Conservation (phyloP, 2,888 invertebrate genomes). For the Acrobeloides nanus region DNA sequence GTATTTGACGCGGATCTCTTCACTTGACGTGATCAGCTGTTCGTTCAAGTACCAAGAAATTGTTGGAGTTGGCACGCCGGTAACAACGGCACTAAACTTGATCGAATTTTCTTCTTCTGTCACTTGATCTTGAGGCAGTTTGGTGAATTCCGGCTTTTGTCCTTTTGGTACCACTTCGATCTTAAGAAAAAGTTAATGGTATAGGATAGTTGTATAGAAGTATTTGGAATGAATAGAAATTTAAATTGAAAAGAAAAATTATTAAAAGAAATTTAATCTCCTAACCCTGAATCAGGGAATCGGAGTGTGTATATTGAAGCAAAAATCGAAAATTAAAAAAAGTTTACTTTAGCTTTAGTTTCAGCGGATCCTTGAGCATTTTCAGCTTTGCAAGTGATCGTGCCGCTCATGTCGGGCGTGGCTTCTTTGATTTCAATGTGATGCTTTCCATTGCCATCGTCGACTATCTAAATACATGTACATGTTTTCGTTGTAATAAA, state of each 20-base stretch:
- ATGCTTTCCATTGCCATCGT: constrained; percentile 36
- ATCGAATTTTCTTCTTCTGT: constrained; percentile 72
- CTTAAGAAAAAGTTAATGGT: constrained; percentile 5
- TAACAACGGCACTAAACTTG: constrained; percentile 68
- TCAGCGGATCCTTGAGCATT: constrained; percentile 33
- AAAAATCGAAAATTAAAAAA: no score
- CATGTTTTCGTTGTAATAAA: not conserved
- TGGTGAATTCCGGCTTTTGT: constrained; percentile 44
- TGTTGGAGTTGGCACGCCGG: constrained; percentile 46
- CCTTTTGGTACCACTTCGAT: constrained; percentile 28
- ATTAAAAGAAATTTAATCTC: not conserved
- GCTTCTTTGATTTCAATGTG: constrained; percentile 65
- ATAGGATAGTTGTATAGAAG: constrained; percentile 3
- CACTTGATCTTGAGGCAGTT: constrained; percentile 46
- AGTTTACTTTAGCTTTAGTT: constrained; percentile 15
- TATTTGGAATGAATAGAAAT: not conserved
- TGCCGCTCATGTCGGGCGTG: constrained; percentile 30
- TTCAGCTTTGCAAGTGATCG: constrained; percentile 29
- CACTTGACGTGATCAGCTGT: constrained; percentile 30
- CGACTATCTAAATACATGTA: constrained; percentile 21
- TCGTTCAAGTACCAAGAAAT: constrained; percentile 47
- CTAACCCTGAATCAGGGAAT: constrained; percentile 4
- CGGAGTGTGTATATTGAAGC: no score
- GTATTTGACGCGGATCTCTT: constrained; percentile 66
- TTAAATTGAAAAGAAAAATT: constrained; percentile 6